A percentile compares a stretch with the other conserved stretches of the same genome.
These are phyloP conservation scores for Oxyruncus cristatus DNA, from an alignment of 2,113 vertebrate species.

Conservation along the genomic window DNA sequence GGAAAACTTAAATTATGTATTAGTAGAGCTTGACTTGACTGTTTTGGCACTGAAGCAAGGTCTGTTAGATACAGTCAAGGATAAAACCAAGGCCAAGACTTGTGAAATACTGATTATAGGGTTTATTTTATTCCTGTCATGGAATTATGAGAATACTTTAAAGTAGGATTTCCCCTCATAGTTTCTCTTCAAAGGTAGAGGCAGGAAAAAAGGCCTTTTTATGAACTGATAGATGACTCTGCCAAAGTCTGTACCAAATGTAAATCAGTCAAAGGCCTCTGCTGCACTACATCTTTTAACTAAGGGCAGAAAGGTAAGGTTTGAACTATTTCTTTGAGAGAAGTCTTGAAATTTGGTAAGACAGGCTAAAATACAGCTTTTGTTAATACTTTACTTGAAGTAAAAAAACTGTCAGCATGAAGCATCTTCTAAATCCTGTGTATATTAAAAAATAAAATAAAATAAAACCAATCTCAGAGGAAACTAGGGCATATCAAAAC, in stretches of 20 bases:
- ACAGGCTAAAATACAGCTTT: not conserved
- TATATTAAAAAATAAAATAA: slow-evolving; percentile 50
- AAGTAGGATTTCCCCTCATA: not conserved
- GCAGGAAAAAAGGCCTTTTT: not conserved
- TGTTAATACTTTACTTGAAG: not conserved
- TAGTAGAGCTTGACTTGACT: slow-evolving; percentile 21
- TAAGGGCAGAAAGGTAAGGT: not conserved
- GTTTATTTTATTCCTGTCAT: not conserved
- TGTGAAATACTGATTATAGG: slow-evolving; percentile 31
- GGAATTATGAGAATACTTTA: not conserved
- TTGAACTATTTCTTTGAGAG: not conserved
- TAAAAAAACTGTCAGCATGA: not conserved
- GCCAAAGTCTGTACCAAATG: not conserved
- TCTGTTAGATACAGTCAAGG: slow-evolving; percentile 44
- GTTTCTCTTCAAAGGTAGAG: not conserved
- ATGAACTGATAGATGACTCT: not conserved
- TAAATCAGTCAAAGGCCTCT: not conserved
- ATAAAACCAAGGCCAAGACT: slow-evolving; percentile 16
- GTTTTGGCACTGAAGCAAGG: slow-evolving; percentile 28
- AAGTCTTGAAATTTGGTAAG: slow-evolving; percentile 4
- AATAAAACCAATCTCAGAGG: not conserved
- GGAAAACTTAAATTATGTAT: slow-evolving; percentile 35
- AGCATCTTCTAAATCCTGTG: not conserved
- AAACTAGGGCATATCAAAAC: not conserved
- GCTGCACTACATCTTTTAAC: not conserved